Evolutionary conservation across 2,113 vertebrate species (phyloP).

Genomic region (Tricholaema leucomelas): DNA sequence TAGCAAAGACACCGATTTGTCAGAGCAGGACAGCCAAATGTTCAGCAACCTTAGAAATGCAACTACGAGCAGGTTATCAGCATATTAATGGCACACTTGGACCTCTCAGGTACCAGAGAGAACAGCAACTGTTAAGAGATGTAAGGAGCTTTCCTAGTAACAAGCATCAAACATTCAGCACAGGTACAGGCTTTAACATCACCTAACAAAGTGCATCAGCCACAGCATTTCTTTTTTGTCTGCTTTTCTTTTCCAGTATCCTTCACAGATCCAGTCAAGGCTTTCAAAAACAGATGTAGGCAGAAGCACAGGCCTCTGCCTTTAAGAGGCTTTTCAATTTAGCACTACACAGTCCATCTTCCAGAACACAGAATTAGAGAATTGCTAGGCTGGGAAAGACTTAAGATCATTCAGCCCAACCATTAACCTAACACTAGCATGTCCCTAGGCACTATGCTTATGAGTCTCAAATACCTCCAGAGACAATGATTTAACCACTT

Average conservation of each 20-base stretch:
- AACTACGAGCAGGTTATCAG: background rate
- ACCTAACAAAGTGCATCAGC: background rate
- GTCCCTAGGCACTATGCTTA: too few relatives aligned
- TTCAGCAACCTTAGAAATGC: background rate
- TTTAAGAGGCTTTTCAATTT: background rate
- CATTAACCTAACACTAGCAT: too few relatives aligned
- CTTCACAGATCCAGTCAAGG: background rate
- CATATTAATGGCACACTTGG: fast-evolving
- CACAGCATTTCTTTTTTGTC: background rate
- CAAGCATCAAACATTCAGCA: background rate
- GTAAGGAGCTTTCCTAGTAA: background rate
- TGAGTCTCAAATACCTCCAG: too few relatives aligned
- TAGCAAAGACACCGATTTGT: background rate
- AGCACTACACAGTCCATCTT: conserved; percentile 15
- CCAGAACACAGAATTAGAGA: background rate
- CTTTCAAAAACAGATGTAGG: background rate
- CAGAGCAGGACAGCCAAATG: background rate
- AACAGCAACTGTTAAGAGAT: background rate
- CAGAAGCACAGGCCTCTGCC: background rate
- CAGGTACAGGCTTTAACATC: background rate
- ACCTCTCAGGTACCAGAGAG: background rate
- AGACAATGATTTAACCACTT: too few relatives aligned
- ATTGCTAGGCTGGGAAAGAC: too few relatives aligned
- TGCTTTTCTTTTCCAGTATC: background rate
- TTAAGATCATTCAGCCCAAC: too few relatives aligned